Evolutionary conservation across 2,888 invertebrate genomes (phyloP).

Genomic region (Campaea margaritaria): DNA sequence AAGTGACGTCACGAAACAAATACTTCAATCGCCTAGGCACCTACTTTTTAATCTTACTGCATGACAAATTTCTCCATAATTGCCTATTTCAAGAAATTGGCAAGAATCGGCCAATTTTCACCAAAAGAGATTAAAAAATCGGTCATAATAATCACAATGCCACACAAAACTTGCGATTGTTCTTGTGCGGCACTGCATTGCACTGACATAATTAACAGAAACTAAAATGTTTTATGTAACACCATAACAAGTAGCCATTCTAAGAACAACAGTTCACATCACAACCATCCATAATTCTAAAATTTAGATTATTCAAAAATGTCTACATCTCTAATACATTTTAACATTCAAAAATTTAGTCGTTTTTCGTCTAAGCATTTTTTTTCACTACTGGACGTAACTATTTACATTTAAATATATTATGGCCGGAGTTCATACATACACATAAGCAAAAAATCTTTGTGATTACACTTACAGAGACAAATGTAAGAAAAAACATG

Average conservation of each 20-base stretch:
- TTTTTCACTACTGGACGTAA: slow-evolving; percentile 61
- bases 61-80: too few species aligned
- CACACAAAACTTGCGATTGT: too few species aligned
- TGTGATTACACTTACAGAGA: background rate
- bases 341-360: slow-evolving; percentile 54
- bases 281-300: slow-evolving; percentile 79
- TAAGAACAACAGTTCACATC: slow-evolving; percentile 61
- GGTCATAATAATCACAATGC: too few species aligned
- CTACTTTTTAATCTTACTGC: too few species aligned
- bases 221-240: slow-evolving; percentile 21
- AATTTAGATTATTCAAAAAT: slow-evolving; percentile 61
- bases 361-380: slow-evolving; percentile 48
- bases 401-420: slow-evolving; percentile 50
- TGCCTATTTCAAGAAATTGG: too few species aligned
- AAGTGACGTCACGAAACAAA: too few species aligned
- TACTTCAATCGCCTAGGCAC: too few species aligned
- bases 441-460: too few species aligned
- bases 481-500: too few species aligned
- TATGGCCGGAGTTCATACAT: slow-evolving; percentile 25
- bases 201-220: background rate
- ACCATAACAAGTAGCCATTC: slow-evolving; percentile 37
- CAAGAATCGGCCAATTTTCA: too few species aligned
- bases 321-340: slow-evolving; percentile 49
- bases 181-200: too few species aligned
- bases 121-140: too few species aligned